Conservation (phyloP, 2,113 vertebrate genomes). For the Thinocorus orbignyianus region DNA sequence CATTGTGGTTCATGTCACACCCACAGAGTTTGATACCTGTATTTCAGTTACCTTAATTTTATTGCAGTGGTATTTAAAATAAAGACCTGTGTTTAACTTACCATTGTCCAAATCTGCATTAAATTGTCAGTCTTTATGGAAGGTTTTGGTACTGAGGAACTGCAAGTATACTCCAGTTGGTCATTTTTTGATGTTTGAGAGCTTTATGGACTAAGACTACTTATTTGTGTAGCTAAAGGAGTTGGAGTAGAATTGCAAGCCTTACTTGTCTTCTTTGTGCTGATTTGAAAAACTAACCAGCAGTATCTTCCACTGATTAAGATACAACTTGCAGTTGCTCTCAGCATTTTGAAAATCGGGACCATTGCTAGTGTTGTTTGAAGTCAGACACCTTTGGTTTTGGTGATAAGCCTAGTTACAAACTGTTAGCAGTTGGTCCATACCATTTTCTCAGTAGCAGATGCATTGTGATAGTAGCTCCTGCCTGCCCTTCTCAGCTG, state of each 20-base stretch:
- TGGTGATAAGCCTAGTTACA: not conserved
- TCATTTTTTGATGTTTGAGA: slow-evolving; percentile 16
- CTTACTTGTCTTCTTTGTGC: not conserved
- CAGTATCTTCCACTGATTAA: not conserved
- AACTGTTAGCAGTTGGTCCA: not conserved
- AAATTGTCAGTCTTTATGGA: not conserved
- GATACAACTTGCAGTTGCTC: not conserved
- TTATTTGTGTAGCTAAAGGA: not conserved
- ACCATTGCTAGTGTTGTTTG: not conserved
- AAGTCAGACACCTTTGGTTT: not conserved
- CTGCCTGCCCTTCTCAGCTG: not conserved
- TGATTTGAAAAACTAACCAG: not conserved
- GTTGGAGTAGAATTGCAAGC: not conserved
- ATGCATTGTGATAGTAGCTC: not conserved
- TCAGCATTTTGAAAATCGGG: not conserved
- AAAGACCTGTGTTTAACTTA: not conserved
- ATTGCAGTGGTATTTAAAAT: slow-evolving; percentile 12
- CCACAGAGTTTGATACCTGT: not conserved
- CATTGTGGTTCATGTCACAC: not conserved
- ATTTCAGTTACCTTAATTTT: slow-evolving; percentile 18
- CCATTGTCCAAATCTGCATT: slow-evolving; percentile 13
- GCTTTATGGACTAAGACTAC: slow-evolving; percentile 15
- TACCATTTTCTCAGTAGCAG: not conserved
- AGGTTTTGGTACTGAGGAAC: not conserved
- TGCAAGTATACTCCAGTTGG: not conserved